phyloP scores from a whole-genome alignment of 2,888 invertebrate species.

The Caenorhabditis panamensis region DNA sequence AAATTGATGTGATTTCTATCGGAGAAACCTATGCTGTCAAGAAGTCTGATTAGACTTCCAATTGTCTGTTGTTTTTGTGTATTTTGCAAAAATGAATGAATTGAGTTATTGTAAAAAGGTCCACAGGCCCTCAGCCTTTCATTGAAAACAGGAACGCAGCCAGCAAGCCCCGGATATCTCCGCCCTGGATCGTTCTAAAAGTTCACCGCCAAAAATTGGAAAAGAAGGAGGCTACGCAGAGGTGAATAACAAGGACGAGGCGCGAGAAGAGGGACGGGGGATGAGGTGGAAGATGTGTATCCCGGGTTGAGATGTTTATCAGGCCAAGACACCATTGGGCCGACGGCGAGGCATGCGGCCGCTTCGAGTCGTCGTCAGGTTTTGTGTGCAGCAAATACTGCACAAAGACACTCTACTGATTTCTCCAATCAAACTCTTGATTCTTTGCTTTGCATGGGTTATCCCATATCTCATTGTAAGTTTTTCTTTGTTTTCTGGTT shows the following conservation, averaged over 20 bases:
- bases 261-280: conserved; percentile 18
- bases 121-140: no score
- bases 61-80: not conserved
- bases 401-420: conserved; percentile 61
- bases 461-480: conserved; percentile 78
- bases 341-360: conserved; percentile 53
- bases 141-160: not conserved
- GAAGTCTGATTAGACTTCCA: conserved; percentile 3
- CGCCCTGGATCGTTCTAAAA: conserved; percentile 46
- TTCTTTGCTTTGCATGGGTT: conserved; percentile 77
- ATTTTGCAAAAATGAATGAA: not conserved
- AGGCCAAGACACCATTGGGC: conserved; percentile 45
- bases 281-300: conserved; percentile 48
- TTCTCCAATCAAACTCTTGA: conserved; percentile 68
- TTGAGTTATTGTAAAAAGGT: no score
- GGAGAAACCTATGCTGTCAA: conserved; percentile 72
- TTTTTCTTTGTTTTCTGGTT: conserved; percentile 29
- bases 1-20: conserved; percentile 77
- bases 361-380: conserved; percentile 48
- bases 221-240: conserved; percentile 13
- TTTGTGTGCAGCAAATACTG: conserved; percentile 59
- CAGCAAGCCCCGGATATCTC: conserved; percentile 9
- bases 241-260: conserved; percentile 11
- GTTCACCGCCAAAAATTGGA: conserved; percentile 25
- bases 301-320: conserved; percentile 25